Percentiles rank a stretch among this genome's conserved stretches.
Conservation (phyloP, 2,113 vertebrate species). For the Grantiella picta region DNA sequence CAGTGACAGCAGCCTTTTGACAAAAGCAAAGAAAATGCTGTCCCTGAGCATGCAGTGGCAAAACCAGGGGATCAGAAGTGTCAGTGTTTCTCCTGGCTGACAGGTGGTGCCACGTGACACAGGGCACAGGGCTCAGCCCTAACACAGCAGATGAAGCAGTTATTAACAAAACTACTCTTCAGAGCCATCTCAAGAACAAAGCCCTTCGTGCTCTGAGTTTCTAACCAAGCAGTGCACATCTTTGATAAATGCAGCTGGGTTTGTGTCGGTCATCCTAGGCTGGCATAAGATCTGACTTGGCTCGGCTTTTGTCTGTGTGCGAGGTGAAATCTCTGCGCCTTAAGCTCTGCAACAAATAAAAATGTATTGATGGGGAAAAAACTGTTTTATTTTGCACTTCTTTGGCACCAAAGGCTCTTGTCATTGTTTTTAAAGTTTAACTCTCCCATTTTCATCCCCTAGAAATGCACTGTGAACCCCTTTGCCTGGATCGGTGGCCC, state of each 20-base stretch:
- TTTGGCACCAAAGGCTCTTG: background rate
- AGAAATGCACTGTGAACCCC: background rate
- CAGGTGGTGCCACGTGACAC: background rate
- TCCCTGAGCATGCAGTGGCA: background rate
- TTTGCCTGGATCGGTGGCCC: background rate
- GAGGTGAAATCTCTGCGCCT: background rate
- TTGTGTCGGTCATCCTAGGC: background rate
- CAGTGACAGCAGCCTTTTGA: background rate
- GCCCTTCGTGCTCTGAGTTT: background rate
- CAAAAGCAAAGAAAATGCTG: background rate
- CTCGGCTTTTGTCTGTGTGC: background rate
- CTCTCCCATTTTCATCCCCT: background rate
- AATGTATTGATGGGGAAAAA: background rate
- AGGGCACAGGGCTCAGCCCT: background rate
- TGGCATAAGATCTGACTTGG: background rate
- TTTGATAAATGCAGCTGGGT: background rate
- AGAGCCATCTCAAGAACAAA: background rate
- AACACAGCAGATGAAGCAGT: background rate
- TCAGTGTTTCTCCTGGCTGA: background rate
- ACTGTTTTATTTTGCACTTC: background rate
- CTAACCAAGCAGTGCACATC: background rate
- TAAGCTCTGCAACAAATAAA: background rate
- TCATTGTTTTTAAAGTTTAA: background rate
- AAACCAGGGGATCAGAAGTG: background rate
- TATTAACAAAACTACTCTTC: background rate